Base-by-base conservation (phyloP, 1,140 invertebrate species). In the Drosophila auraria region DNA sequence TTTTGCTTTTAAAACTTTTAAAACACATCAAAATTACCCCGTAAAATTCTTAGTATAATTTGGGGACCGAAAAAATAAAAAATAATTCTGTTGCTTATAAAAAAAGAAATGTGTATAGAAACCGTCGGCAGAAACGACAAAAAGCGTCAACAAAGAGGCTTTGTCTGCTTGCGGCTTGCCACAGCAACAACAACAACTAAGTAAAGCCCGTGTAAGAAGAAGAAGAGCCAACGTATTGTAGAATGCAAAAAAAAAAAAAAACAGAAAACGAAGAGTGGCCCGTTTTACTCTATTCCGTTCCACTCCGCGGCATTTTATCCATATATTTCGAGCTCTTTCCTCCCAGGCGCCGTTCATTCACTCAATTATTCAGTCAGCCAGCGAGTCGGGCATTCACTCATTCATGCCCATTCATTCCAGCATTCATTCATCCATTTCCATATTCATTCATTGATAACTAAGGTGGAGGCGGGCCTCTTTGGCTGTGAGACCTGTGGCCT, bases 131-230 rank as follows among this genome's bases (percentile, higher is more conserved):
- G 50, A 17, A 66, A 60, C 56, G 40, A 71, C 75, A 75, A 82
- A 64, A 57, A 47, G 30, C 30, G 40, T 23, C 76, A 87, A 86
- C 82, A 84, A 86, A 79, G 78, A 63, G 53, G 50, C 70, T 87
- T 87, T 87, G 83, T 77, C 63, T 65, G 62, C 64, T 63, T 86
- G 83, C 59, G 76, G 76, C 65, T 57, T 80, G 79, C 83, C 78
- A 53, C 58, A 53, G 60, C 66, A 50, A 51, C 57, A 74, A 30
- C 42, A 36, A 30, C 36, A 15, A 49, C 54, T 12, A 69, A 54
- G 62, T 25, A 66, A 25, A 30, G 50, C 30, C 63, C 11, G 15
- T 4, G 63, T 65, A 77, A 53, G 72, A 69, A 76, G 57, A 70
- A 64, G 66, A 59, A 66, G 57, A 42, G 47, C 59, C 50, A 44